Base-by-base conservation (phyloP, 2,797 vertebrate species). In the Falco peregrinus region DNA sequence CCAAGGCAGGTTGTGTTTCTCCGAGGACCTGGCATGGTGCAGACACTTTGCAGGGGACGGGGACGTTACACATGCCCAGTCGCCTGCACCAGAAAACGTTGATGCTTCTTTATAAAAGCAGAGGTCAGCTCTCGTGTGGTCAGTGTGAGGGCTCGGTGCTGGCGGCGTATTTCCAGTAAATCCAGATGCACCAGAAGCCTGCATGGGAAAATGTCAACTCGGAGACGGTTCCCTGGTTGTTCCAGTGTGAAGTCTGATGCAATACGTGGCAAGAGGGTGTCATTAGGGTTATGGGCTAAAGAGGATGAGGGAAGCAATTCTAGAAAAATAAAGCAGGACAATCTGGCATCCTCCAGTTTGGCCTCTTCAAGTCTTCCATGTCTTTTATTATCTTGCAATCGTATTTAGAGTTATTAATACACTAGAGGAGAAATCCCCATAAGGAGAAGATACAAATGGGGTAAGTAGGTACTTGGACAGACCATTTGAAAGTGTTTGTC, bases 351-450 rank as follows among this genome's bases (percentile, higher is more conserved):
- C 25, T 79, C 51, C 59, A 73, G 39, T 59, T 73, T 53, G 77
- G 15, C 73, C 59, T 93, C 57, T 89, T 87, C 64, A 48, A 80
- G 48, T 33, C 69, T 80, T 78, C 60, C 48, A 3, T n/a, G 37
- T 26, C 50, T 92, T 95, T 70, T 87, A 35, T 83, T 83, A 54
- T 69, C 71, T 91, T 91, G 41, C 26, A 56, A 13, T 92, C 17
- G 0, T 63, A 59, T 86, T 92, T 78, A 41, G 71, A 64, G 71
- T 73, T 87, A 73, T 73, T 84, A 78, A 75, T 75, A n/a, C 3
- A 31, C 81, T 77, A 2, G 15, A 54, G 64, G 69, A 86, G 82
- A 86, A 87, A 89, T 61, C 17, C 57, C 37, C 35, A 10, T 16
- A 14, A 67, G 74, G 37, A 71, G 65, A 83, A 91, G 64, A 70